Conservation (phyloP, 2,113 vertebrate genomes). For the Aspidoscelis tigris region DNA sequence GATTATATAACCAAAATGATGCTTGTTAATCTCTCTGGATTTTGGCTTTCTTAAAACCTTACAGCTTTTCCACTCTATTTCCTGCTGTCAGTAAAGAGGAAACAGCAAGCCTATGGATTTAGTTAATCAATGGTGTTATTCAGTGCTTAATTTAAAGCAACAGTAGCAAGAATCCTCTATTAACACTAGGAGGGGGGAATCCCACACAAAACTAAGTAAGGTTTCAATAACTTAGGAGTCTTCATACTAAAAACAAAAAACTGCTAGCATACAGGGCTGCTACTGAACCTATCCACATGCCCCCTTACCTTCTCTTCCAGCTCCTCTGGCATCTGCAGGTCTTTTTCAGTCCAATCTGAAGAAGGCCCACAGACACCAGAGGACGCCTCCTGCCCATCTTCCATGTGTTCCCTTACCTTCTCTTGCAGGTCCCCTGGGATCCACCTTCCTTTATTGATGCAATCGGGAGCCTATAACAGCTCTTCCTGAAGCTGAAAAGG, state of each 20-base stretch:
- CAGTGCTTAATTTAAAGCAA: not conserved
- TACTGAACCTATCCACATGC: too few relatives aligned
- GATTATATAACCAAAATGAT: slow-evolving; percentile 2
- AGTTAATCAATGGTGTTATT: not conserved
- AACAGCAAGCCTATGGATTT: not conserved
- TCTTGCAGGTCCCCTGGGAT: too few relatives aligned
- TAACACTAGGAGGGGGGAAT: not conserved
- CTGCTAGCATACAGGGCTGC: not conserved
- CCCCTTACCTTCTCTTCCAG: too few relatives aligned
- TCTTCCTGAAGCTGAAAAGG: too few relatives aligned
- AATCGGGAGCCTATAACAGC: too few relatives aligned
- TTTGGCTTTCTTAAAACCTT: not conserved
- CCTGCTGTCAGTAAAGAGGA: not conserved
- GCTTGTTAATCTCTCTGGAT: not conserved
- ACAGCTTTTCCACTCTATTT: not conserved
- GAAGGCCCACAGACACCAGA: too few relatives aligned
- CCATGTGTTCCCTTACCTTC: too few relatives aligned
- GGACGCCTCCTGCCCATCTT: too few relatives aligned
- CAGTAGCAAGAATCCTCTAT: not conserved
- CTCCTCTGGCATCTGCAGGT: too few relatives aligned
- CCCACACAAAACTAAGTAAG: not conserved
- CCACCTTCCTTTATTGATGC: too few relatives aligned
- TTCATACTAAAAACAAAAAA: not conserved
- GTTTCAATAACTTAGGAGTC: not conserved
- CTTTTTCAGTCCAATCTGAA: too few relatives aligned